Conservation (phyloP, 92 coral and sea anemone species). For the Porites cylindrica region DNA sequence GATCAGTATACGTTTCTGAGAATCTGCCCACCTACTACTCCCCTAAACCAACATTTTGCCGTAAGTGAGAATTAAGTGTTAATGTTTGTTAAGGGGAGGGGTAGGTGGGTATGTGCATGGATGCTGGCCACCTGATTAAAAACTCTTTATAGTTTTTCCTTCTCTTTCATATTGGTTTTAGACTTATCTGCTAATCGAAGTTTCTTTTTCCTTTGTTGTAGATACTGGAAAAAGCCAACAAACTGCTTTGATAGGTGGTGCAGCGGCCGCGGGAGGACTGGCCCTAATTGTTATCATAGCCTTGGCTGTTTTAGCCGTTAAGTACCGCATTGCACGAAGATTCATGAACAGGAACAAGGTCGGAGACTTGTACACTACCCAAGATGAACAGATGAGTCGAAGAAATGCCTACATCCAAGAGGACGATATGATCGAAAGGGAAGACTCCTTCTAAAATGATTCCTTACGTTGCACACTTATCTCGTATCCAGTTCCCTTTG, state of each 20-base stretch:
- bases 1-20: too few species aligned
- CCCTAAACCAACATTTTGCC: too few species aligned
- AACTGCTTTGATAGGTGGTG: slow-evolving; percentile 17
- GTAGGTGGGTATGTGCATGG: too few species aligned
- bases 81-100: too few species aligned
- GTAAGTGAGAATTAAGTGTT: too few species aligned
- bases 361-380: slow-evolving; percentile 49
- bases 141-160: too few species aligned
- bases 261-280: slow-evolving; percentile 34
- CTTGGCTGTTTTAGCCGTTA: slow-evolving; percentile 39
- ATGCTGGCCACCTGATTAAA: too few species aligned
- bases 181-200: too few species aligned
- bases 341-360: slow-evolving; percentile 56
- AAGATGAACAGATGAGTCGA: slow-evolving; percentile 23
- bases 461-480: too few species aligned
- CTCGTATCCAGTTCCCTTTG: too few species aligned
- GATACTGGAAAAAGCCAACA: slow-evolving; percentile 1
- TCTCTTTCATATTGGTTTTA: too few species aligned
- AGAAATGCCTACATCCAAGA: slow-evolving; percentile 36
- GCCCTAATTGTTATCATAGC: slow-evolving; percentile 24
- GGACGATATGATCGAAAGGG: not conserved
- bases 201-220: not conserved
- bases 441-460: not conserved
- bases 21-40: too few species aligned
- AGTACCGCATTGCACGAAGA: slow-evolving; percentile 39